These are phyloP conservation scores for Lithodes maja DNA, from an alignment of 2,888 invertebrate species.

Conservation along the genomic window DNA sequence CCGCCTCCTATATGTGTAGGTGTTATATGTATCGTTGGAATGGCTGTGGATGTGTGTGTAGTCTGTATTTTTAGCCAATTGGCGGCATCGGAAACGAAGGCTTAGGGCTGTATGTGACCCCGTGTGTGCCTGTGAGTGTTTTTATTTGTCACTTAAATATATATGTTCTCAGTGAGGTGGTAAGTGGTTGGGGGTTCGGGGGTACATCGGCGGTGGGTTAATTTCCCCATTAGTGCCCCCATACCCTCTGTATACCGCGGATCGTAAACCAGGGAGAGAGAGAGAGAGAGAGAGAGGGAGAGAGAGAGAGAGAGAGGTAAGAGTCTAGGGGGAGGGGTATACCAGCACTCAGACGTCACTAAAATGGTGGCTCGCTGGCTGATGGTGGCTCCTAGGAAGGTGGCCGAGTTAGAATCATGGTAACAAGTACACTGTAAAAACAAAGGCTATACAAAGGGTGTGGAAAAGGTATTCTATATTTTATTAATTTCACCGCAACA, in stretches of 20 bases:
- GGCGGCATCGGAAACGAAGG: too few species aligned
- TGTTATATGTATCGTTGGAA: too few species aligned
- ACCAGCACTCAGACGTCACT: constrained; percentile 1
- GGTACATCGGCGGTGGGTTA: not conserved
- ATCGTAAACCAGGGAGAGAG: not conserved
- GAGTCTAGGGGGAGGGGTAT: not conserved
- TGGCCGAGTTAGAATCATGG: not conserved
- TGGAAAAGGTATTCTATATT: too few species aligned
- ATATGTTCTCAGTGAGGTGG: constrained; percentile 3
- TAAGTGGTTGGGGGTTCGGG: constrained; percentile 3
- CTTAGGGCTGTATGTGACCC: not conserved
- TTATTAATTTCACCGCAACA: too few species aligned
- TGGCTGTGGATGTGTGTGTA: too few species aligned
- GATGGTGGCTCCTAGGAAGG: constrained; percentile 2
- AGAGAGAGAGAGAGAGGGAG: not conserved
- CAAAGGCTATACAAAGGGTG: too few species aligned
- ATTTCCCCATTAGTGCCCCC: not conserved
- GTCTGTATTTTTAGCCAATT: too few species aligned
- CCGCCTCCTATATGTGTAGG: too few species aligned
- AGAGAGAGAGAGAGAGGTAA: constrained; percentile 2
- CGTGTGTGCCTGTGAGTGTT: constrained; percentile 6
- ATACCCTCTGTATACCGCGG: not conserved
- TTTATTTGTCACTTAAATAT: not conserved
- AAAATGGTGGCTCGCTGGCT: not conserved
- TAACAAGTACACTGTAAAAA: too few species aligned